Evolutionary conservation across 1,140 invertebrate species (phyloP), one percentile per base, ranked within the genome.

Genomic region (Dendroctonus ponderosae): DNA sequence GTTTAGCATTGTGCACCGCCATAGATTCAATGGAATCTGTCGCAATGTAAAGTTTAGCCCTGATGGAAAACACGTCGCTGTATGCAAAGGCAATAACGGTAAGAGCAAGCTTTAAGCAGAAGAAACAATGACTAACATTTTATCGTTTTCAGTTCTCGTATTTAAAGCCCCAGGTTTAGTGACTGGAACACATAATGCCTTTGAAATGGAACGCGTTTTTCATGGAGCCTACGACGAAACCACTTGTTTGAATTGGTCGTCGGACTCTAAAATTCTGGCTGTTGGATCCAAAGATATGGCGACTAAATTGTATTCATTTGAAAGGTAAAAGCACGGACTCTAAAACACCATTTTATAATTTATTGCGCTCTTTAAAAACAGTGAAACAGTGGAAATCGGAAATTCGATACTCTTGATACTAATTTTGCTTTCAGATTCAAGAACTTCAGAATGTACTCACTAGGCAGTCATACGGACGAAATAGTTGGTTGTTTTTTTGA

Each of bases 401-500:
- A n/a, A n/a, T n/a, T n/a, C n/a, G n/a, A 46, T 46, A 12, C 2
- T 9, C 8, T 12, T 11, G 1, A 26, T 26, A 26, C 26, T 12
- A 26, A 38, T 7, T 50, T 62, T 43, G 48, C 8, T 53, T 67
- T 62, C 43, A 78, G 76, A 53, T 77, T 85, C 61, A 80, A 81
- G 9, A 94, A 97, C 73, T 87, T 93, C 69, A 84, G 83, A 15
- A 85, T 85, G 37, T 87, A 85, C 72, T 85, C 88, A 0, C 76
- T 98, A 14, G 89, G 90, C 49, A 85, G 91, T 38, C 94, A 98
- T 77, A 88, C 87, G 0, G 91, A 96, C 77, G 73, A 79, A 4
- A 88, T 98, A 62, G 85, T 96, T 7, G 87, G 85, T 2, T 89
- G 90, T 66, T 97, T 93, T 77, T 98, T 99, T 82, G 92, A 95